A percentile compares a stretch with the other conserved stretches of the same genome.
These are phyloP conservation scores for Atherix ibis DNA, from an alignment of 2,888 invertebrate species.

Conservation along the genomic window DNA sequence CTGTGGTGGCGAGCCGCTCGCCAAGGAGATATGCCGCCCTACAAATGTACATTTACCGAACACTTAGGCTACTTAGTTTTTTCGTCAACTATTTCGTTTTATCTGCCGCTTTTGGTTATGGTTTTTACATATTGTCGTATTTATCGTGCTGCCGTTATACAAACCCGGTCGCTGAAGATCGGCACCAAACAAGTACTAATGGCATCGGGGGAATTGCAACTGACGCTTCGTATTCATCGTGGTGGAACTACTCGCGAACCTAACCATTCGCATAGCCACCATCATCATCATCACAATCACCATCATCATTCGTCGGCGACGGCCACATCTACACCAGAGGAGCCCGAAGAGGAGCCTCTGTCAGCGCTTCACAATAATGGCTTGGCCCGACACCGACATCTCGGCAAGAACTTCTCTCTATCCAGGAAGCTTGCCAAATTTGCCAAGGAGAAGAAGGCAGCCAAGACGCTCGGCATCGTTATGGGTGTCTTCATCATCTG, in stretches of 20 bases:
- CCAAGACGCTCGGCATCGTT: constrained; percentile 91
- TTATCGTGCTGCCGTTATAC: constrained; percentile 83
- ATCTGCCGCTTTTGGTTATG: constrained; percentile 92
- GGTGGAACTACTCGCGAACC: constrained; percentile 64
- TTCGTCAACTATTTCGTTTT: constrained; percentile 95
- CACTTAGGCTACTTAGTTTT: constrained; percentile 92
- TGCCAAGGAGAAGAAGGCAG: constrained; percentile 94
- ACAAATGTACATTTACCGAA: constrained; percentile 91
- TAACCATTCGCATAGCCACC: constrained; percentile 11
- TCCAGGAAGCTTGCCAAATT: constrained; percentile 88
- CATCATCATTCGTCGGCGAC: constrained; percentile 24
- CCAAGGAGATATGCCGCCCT: constrained; percentile 60
- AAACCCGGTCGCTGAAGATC: constrained; percentile 75
- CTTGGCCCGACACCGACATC: constrained; percentile 50
- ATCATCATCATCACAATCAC: constrained; percentile 16
- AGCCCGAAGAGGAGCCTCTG: constrained; percentile 49
- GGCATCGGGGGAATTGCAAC: constrained; percentile 68
- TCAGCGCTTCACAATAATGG: constrained; percentile 67
- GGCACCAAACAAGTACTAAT: constrained; percentile 83
- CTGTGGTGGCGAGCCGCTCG: constrained; percentile 88
- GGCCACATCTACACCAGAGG: constrained; percentile 46
- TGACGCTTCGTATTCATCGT: constrained; percentile 84
- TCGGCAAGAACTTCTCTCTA: constrained; percentile 80
- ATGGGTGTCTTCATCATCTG: constrained; percentile 95
- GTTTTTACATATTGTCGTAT: constrained; percentile 95